Evolutionary conservation across 2,797 vertebrate species (phyloP).

Genomic region (Periparus ater): DNA sequence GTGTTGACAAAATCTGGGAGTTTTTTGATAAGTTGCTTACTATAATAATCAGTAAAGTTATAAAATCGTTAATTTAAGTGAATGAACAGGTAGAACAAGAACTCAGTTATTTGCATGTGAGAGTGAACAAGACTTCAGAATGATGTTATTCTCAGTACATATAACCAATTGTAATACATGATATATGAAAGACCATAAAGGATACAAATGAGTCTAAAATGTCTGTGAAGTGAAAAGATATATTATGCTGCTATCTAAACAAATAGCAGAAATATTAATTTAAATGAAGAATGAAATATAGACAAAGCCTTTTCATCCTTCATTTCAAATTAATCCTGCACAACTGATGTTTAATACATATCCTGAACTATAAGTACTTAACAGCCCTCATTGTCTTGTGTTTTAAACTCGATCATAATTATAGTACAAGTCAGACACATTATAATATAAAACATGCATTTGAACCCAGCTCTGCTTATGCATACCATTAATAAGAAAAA

Average conservation of each 20-base stretch:
- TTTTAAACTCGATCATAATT: background rate
- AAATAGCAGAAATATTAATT: conserved; percentile 7
- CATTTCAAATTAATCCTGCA: background rate
- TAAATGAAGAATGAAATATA: background rate
- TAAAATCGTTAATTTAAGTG: conserved; percentile 6
- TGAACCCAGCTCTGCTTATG: background rate
- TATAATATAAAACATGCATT: background rate
- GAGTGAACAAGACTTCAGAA: background rate
- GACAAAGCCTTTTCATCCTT: background rate
- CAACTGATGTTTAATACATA: background rate
- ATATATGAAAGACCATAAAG: background rate
- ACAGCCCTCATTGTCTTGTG: background rate
- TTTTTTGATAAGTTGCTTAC: background rate
- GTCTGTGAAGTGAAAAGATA: background rate
- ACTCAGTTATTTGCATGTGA: background rate
- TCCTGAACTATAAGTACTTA: background rate
- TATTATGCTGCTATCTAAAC: background rate
- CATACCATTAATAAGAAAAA: background rate
- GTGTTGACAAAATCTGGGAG: background rate
- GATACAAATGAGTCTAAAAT: background rate
- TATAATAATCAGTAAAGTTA: background rate
- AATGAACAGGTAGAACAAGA: background rate
- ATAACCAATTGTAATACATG: background rate
- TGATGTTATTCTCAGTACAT: background rate
- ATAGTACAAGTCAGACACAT: fast-evolving